Base-by-base conservation (phyloP, 1,140 invertebrate genomes). In the Calephelis virginiensis region DNA sequence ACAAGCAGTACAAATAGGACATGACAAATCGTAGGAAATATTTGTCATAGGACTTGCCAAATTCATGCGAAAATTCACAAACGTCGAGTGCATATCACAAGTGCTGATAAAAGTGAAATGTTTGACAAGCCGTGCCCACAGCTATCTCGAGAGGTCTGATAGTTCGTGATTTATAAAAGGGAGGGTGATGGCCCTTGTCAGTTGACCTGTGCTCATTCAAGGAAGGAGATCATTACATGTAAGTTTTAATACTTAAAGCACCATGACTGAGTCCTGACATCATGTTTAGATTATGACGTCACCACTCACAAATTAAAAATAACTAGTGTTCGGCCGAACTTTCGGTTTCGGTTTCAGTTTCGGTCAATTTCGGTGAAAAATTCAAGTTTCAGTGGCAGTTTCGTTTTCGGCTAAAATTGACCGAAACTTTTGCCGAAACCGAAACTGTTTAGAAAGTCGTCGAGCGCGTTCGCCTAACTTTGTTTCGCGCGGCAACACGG, bases 131-230 rank as follows among this genome's bases (percentile, higher is more conserved):
- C 69, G 70, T 74, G 69, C 75, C 73, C 70, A 69, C 63, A 48
- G 17, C 12, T 80, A 80, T 78, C 72, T 73, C 46, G 63, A 75
- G 63, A 40, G 66, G 43, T 38, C 56, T 63, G 72, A 75, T 77
- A 72, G 71, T 61, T 60, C 66, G 73, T 80, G 77, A 81, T 80
- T 81, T 82, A 82, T 85, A 82, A 80, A 76, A 68, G 59, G 53
- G 53, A 68, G 28, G 28, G 28, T 28, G 28, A 45, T 8, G 50
- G 12, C 14, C 46, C 60, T 50, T 61, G 66, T 47, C 8, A 37
- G 47, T 65, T 53, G 63, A 67, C 56, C 66, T 40, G 49, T 28
- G 50, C 13, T 11, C 50, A n/a, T 56, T 64, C 64, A 56, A 64
- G 63, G 45, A 28, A 47, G 65, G 59, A 47, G 37, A 59, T 60